Base-by-base conservation (phyloP, 2,113 vertebrate genomes). In the Probosciger aterrimus region DNA sequence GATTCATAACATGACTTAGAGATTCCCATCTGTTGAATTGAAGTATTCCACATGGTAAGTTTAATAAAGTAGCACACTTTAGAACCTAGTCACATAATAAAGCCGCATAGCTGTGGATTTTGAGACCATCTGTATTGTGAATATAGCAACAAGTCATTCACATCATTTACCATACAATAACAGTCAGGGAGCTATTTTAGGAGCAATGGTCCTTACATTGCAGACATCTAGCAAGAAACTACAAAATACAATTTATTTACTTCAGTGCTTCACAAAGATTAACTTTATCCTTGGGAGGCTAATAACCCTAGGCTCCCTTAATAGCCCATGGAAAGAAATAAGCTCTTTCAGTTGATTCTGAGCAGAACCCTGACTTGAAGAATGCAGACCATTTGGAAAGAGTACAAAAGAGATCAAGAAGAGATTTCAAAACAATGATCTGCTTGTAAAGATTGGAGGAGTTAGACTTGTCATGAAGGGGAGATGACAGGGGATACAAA, bases 251-350 rank as follows among this genome's bases (percentile, higher is more conserved):
- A 96, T 93, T 88, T 96, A 93, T 97, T 96, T 95, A 93, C 92
- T 95, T 94, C 95, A 95, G 80, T 93, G 95, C 71, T 86, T 95
- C 80, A 71, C 82, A 83, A 88, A 94, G 91, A 96, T 97, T 96
- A 96, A 93, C 82, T 96, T 96, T 86, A 93, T 96, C 91, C 94
- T 94, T 94, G 80, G 76, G 95, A 94, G 92, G 76, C 92, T 95
- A 96, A 97, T 96, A 93, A 95, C 88, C 83, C 80, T 88, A 41
- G 80, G 64, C 43, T 96, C 73, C 46, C 63, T 86, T 93, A 96
- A 94, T 75, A 94, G 83, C 59, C 82, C 88, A 75, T 88, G 68
- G 59, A 92, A 96, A 93, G 82, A 95, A 92, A 93, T 70, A 88
- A 93, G 15, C 50, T 67, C 41, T 94, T 82, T 95, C 46, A 46